phyloP scores from a whole-genome alignment of 2,113 vertebrate genomes.

The Tringa solitaria region DNA sequence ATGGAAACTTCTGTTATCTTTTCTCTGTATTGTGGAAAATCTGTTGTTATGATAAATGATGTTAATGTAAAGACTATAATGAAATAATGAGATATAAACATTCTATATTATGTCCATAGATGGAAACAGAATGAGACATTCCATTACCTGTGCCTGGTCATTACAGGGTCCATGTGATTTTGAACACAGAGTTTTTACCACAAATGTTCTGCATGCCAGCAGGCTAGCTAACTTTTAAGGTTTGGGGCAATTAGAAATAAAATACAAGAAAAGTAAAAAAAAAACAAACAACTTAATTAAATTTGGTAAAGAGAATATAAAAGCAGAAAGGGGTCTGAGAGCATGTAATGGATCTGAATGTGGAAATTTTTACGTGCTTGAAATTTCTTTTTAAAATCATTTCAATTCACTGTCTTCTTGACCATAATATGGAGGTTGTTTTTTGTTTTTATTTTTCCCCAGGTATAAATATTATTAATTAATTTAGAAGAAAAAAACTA shows the following conservation, averaged over 20 bases:
- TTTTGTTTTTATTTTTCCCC: background rate
- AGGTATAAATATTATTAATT: background rate
- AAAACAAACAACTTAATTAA: rapidly evolving
- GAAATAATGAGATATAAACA: background rate
- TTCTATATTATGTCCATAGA: background rate
- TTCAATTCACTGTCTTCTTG: background rate
- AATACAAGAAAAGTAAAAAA: background rate
- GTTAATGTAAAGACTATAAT: background rate
- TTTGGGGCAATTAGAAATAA: background rate
- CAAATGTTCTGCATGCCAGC: background rate
- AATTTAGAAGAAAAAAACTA: background rate
- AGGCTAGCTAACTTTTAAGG: background rate
- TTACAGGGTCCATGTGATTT: background rate
- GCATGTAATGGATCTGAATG: background rate
- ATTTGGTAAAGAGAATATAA: background rate
- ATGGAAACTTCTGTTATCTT: background rate
- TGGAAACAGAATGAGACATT: background rate
- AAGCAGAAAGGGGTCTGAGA: background rate
- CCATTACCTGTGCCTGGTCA: background rate
- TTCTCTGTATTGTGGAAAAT: background rate
- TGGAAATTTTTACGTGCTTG: background rate
- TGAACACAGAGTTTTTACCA: background rate
- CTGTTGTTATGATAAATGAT: background rate
- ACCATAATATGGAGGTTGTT: background rate
- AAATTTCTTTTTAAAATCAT: background rate